These are phyloP conservation scores for Suncus etruscus DNA, from an alignment of 2,113 vertebrate genomes.

Conservation along the genomic window DNA sequence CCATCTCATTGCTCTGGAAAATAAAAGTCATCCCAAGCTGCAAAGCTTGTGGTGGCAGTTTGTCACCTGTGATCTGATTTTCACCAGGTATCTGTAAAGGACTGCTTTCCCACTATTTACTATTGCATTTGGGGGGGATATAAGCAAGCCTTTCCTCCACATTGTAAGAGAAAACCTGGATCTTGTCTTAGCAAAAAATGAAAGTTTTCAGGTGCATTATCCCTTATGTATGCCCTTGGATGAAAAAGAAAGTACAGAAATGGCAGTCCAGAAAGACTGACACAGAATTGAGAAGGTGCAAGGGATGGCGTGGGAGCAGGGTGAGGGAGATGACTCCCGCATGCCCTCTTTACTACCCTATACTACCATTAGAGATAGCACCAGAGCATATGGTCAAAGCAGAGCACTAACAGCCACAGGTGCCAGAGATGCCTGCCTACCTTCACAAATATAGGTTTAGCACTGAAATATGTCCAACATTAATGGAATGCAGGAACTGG, in stretches of 20 bases:
- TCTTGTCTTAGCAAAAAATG: neutral
- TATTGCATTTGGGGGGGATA: neutral
- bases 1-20: neutral
- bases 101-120: constrained; percentile 26
- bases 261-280: neutral
- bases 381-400: constrained; percentile 57
- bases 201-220: neutral
- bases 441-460: constrained; percentile 80
- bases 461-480: constrained; percentile 60
- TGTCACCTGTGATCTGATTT: neutral
- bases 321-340: neutral
- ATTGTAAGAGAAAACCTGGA: neutral
- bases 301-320: neutral
- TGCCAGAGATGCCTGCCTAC: constrained; percentile 54
- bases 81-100: constrained; percentile 24
- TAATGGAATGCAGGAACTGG: constrained; percentile 70
- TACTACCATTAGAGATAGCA: constrained; percentile 28
- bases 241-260: constrained; percentile 22
- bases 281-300: neutral
- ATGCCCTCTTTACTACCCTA: neutral
- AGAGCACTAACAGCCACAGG: constrained; percentile 71
- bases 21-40: constrained; percentile 1
- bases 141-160: neutral
- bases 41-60: neutral
- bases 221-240: neutral